These are phyloP conservation scores for Balearica regulorum DNA, from an alignment of 2,797 vertebrate genomes.

Conservation along the genomic window DNA sequence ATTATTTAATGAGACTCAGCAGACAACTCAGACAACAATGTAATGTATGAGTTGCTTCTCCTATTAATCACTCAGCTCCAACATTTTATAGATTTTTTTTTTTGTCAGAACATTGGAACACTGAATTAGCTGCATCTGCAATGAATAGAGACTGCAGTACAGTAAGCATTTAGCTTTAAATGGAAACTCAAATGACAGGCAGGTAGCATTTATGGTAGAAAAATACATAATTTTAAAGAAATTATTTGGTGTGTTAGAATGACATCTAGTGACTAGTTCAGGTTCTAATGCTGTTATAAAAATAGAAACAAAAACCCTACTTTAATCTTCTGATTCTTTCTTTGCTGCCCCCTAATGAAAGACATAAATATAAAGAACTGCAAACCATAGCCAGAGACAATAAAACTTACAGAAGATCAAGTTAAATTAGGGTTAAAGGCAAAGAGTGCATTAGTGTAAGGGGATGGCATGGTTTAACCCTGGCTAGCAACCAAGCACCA, in stretches of 20 bases:
- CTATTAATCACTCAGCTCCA: neutral
- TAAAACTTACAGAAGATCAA: neutral
- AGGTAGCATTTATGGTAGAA: neutral
- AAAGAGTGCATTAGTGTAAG: neutral
- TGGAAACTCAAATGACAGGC: neutral
- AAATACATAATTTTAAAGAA: neutral
- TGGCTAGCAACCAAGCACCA: too few species aligned
- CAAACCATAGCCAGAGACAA: neutral
- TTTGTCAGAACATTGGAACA: neutral
- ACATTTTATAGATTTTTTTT: neutral
- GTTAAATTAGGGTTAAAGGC: neutral
- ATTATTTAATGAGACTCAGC: neutral
- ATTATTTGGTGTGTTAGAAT: constrained; percentile 63
- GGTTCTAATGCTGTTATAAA: neutral
- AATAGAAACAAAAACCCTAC: neutral
- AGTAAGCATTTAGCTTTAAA: neutral
- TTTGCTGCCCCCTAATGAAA: constrained; percentile 28
- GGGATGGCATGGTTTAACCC: too few species aligned
- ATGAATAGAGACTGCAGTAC: neutral
- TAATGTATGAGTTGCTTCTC: neutral
- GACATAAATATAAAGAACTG: neutral
- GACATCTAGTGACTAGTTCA: constrained; percentile 63
- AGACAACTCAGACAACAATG: neutral
- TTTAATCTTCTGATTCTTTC: neutral
- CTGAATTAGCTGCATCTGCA: neutral